These are phyloP conservation scores for Mus musculus DNA, from an alignment of 2,113 vertebrate genomes.

Conservation along the genomic window DNA sequence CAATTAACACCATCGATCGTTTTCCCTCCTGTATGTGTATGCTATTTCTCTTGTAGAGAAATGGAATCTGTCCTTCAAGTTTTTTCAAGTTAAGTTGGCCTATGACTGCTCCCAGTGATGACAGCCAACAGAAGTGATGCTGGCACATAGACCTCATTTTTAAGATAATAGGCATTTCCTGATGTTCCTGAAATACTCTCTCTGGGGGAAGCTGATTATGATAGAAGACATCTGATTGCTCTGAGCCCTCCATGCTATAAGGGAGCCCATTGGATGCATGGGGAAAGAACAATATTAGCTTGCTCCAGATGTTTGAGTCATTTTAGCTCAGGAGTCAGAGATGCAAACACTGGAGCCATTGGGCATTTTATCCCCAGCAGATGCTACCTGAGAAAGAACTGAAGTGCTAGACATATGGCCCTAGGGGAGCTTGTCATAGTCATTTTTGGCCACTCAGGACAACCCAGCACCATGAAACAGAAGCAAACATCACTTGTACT, in stretches of 20 bases:
- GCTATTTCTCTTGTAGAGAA: not conserved
- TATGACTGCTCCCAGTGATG: not conserved
- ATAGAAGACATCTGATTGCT: not conserved
- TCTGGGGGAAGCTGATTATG: not conserved
- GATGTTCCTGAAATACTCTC: not conserved
- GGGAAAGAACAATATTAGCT: not conserved
- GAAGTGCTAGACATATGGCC: not conserved
- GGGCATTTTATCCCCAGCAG: not conserved
- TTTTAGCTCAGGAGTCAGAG: not conserved
- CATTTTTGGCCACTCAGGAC: not conserved
- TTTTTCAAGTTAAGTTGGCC: not conserved
- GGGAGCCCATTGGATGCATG: not conserved
- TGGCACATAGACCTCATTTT: not conserved
- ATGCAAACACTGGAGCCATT: not conserved
- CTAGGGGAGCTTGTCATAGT: not conserved
- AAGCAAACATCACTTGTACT: not conserved
- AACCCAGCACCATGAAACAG: not conserved
- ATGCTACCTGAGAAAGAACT: not conserved
- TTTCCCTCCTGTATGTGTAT: not conserved
- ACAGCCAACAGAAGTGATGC: not conserved
- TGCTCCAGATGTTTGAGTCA: not conserved
- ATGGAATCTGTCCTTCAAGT: not conserved
- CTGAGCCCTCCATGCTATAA: not conserved
- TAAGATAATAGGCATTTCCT: not conserved
- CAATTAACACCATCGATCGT: not conserved